These are phyloP conservation scores for Cyanistes caeruleus DNA, from an alignment of 2,113 vertebrate species.

Conservation along the genomic window DNA sequence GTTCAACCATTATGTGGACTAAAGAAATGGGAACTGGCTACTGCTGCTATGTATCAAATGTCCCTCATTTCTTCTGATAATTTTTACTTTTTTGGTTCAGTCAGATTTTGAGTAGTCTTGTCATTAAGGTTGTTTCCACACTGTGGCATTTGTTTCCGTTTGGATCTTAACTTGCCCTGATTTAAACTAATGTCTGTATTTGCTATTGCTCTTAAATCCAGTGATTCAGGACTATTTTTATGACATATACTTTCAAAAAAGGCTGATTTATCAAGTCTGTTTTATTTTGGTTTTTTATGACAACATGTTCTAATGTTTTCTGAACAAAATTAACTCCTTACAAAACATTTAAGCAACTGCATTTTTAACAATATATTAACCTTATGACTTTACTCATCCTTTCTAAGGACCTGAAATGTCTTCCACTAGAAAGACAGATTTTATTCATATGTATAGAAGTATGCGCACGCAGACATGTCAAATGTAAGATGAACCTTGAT, in stretches of 20 bases:
- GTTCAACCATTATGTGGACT: background rate
- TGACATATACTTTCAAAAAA: background rate
- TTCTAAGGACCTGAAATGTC: background rate
- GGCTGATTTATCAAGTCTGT: background rate
- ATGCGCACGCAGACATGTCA: background rate
- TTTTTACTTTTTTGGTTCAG: background rate
- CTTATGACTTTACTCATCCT: background rate
- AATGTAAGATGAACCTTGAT: background rate
- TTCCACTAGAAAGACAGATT: background rate
- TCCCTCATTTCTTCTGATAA: background rate
- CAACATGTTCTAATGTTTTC: background rate
- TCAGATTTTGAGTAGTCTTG: background rate
- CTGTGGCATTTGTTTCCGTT: background rate
- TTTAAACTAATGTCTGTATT: background rate
- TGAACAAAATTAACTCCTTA: background rate
- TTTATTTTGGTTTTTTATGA: background rate
- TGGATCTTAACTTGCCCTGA: background rate
- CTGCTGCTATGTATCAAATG: background rate
- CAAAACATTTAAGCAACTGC: background rate
- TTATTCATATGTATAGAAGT: background rate
- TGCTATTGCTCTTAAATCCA: background rate
- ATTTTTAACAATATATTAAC: background rate
- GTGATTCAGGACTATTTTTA: background rate
- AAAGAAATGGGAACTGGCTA: background rate
- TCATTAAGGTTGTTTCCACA: background rate